These are phyloP conservation scores for Petaurus breviceps DNA, from an alignment of 2,113 vertebrate genomes.

Conservation along the genomic window DNA sequence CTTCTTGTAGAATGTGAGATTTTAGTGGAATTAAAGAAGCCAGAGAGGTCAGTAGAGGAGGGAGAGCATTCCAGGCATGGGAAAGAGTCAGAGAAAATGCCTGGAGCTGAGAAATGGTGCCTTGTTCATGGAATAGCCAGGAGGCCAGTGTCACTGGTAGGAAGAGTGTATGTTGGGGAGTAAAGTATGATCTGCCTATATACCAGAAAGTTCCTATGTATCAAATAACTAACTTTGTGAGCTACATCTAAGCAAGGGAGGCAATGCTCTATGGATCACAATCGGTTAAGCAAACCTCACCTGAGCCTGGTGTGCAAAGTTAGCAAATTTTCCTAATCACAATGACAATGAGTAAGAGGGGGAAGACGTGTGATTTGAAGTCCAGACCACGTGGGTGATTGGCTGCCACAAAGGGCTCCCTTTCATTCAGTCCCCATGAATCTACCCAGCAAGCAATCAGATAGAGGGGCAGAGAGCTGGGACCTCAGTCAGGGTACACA, in stretches of 20 bases:
- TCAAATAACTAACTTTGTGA: background rate
- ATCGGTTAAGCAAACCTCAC: background rate
- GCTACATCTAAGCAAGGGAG: background rate
- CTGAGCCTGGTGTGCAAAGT: background rate
- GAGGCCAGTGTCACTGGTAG: background rate
- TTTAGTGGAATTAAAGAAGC: background rate
- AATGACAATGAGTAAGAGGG: background rate
- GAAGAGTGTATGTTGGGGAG: background rate
- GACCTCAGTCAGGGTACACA: background rate
- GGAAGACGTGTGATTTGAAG: background rate
- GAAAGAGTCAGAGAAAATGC: background rate
- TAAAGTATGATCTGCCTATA: background rate
- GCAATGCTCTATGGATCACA: background rate
- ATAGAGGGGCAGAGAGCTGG: background rate
- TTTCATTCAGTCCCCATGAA: background rate
- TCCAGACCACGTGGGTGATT: background rate
- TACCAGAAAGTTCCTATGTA: background rate
- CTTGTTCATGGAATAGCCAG: background rate
- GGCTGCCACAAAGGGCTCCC: background rate
- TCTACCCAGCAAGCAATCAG: background rate
- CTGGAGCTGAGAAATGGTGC: background rate
- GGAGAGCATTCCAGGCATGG: background rate
- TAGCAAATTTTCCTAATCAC: background rate
- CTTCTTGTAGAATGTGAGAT: background rate
- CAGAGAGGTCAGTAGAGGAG: background rate